phyloP scores from a whole-genome alignment of 2,797 vertebrate species.

The Heteromormyrus szaboi region DNA sequence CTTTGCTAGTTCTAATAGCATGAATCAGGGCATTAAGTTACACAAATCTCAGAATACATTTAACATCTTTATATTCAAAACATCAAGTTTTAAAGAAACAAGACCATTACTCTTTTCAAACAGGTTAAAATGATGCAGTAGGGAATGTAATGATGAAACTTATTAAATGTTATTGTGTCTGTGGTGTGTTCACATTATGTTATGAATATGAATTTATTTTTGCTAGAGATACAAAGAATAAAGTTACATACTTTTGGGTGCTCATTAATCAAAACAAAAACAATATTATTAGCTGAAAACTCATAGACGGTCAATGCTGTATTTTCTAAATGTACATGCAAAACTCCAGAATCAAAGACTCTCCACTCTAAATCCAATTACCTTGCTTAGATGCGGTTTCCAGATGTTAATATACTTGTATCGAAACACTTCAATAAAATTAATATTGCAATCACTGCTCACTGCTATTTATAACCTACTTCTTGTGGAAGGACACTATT shows the following conservation, averaged over 20 bases:
- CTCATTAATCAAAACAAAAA: not conserved
- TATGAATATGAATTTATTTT: not conserved
- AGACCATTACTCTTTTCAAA: not conserved
- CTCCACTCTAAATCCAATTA: not conserved
- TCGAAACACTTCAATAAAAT: not conserved
- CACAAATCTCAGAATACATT: not conserved
- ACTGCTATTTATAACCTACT: not conserved
- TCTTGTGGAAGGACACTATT: not conserved
- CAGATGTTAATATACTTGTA: not conserved
- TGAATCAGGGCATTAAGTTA: not conserved
- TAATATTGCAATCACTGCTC: not conserved
- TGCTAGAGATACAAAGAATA: not conserved
- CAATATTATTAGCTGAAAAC: not conserved
- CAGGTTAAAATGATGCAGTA: not conserved
- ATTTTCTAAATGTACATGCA: not conserved
- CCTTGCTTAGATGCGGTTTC: constrained; percentile 7
- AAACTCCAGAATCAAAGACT: not conserved
- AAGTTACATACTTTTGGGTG: not conserved
- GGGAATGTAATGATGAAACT: not conserved
- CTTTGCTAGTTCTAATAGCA: not conserved
- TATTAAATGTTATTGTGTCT: not conserved
- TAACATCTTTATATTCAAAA: not conserved
- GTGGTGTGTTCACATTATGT: not conserved
- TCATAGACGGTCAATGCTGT: not conserved
- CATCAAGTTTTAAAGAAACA: not conserved